Conservation (phyloP, 1,140 invertebrate species). For the Carposina sasakii region DNA sequence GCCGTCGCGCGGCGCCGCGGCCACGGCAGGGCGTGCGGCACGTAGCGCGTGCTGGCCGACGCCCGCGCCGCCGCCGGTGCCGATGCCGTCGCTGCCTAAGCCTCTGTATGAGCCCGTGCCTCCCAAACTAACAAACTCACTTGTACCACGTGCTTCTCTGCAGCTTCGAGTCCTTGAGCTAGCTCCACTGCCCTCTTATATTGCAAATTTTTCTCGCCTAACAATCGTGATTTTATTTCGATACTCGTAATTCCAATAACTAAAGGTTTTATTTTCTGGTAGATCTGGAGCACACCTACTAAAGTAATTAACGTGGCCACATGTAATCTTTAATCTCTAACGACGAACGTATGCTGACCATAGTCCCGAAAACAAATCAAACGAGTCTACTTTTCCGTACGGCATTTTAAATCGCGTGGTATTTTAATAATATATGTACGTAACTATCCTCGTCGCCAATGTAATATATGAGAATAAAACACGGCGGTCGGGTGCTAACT, state of each 20-base stretch:
- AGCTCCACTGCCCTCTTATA: background rate
- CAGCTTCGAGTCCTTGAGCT: background rate
- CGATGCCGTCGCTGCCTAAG: slow-evolving; percentile 74
- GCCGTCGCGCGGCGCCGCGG: background rate
- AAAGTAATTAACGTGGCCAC: background rate
- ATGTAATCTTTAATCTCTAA: background rate
- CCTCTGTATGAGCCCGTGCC: background rate
- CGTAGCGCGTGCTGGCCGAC: slow-evolving; percentile 85
- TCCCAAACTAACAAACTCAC: background rate
- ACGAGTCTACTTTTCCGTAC: background rate
- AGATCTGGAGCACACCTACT: background rate
- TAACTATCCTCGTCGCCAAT: background rate
- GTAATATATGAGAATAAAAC: background rate
- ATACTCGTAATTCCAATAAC: background rate
- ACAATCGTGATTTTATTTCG: background rate
- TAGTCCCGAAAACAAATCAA: background rate
- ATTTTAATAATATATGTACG: background rate
- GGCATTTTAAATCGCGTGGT: background rate
- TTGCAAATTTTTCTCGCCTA: background rate
- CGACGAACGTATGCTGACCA: background rate
- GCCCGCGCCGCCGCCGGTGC: slow-evolving; percentile 90
- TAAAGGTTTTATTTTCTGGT: no score
- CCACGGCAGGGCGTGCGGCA: slow-evolving; percentile 74
- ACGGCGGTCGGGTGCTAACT: no score
- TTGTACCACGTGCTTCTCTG: background rate